Evolutionary conservation across 2,113 vertebrate genomes (phyloP), one percentile per base, ranked within the genome.

Genomic region (Ifrita kowaldi): DNA sequence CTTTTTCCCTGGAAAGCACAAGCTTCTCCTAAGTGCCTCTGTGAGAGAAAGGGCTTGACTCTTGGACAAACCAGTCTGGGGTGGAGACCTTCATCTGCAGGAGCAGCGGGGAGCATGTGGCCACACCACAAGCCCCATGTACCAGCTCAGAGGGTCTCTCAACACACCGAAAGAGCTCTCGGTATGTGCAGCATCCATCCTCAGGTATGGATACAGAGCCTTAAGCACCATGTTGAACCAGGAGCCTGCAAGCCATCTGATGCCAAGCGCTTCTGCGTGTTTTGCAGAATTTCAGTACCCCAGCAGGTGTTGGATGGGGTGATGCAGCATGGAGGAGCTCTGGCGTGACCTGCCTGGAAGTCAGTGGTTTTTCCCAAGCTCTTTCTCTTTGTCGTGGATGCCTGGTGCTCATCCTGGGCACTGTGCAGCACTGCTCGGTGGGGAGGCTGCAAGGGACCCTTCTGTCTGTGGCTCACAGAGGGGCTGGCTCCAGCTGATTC

Each of bases 31-130:
- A 77, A 32, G 26, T n/a, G 27, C 44, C 24, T 64, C 46, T 8
- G 3, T 33, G 65, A 89, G 37, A 0, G 0, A 8, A 6, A 87
- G 16, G 46, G 15, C 10, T 37, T 90, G 57, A 37, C 26, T 70
- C 53, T 68, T 52, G 37, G 3, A 6, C 27, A 69, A n/a, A 35
- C 64, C 33, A 37, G 46, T 33, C 24, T 7, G 3, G 1, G 2
- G 28, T 52, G n/a, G 63, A 67, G 42, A 71, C n/a, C 6, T 24
- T 67, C 2, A 1, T 63, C 69, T 74, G 64, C 39, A 75, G 80
- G n/a, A 83, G 26, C 49, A 57, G 62, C 0, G 1, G 15, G n/a
- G 33, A 17, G 7, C 53, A n/a, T 0, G 0, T 11, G 57, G 24
- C 35, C 73, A 32, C 13, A 15, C 37, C 32, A 7, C 1, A 1